Evolutionary conservation across 2,113 vertebrate genomes (phyloP), one percentile per base, ranked within the genome.

Genomic region (Scomber japonicus): DNA sequence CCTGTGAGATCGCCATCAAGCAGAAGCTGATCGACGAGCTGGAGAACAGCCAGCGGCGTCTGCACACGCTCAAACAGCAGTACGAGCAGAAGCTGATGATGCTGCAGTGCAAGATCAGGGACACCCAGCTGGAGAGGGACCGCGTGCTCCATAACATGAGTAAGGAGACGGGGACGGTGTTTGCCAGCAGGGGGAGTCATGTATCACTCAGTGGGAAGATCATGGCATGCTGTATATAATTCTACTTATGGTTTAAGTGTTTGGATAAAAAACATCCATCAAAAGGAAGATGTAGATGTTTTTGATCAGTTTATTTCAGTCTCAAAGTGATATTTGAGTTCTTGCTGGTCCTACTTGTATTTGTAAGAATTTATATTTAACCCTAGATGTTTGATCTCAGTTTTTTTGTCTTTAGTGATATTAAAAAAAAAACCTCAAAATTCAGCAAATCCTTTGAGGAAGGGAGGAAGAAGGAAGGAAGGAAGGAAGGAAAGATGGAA

Each of bases 1-100:
- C 98, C 17, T 99, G 98, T 89, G 98, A 99, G 95, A 99, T 99
- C 87, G 98, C 97, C 78, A 99, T 99, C 90, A 99, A 99, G 92
- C 98, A 99, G 93, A 99, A 99, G 75, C 94, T 99, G 71, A 99
- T 99, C 40, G 98, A 99, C 73, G 98, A 99, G 82, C 93, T 99
- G 46, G 98, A 99, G 89, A 99, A 99, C 91, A 99, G 98, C 92
- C 98, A 99, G 91, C 93, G 96, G 75, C 95, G 98, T 4, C 89
- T 99, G 57, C 98, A 99, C 85, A 99, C 97, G 0, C 94, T 99
- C 71, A 99, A 99, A 76, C 97, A 93, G 90, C 98, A 99, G 35
- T 99, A 99, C 66, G 98, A 99, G 56, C 98, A 99, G 89, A 99
- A 99, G 79, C 93, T 99, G 27, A 97, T 99, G 96, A 97, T 97